Conservation (phyloP, 2,113 vertebrate genomes). For the Nerophis ophidion region DNA sequence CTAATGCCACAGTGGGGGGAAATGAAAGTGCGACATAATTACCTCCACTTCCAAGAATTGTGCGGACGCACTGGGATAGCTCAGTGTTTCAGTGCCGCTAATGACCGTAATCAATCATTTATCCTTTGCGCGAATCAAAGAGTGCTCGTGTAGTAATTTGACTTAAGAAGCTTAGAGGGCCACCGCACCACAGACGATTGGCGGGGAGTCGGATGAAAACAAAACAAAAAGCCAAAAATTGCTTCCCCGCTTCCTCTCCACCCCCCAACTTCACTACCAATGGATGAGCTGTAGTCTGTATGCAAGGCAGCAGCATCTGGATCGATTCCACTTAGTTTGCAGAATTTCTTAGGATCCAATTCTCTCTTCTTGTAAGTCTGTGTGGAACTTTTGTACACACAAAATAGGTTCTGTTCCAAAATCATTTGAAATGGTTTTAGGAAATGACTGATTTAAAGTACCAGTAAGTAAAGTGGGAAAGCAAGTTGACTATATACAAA, state of each 20-base stretch:
- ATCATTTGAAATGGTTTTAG: neutral
- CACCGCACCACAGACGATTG: slow-evolving; percentile 30
- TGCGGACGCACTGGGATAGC: slow-evolving; percentile 18
- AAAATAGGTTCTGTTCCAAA: neutral
- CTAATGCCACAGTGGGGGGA: slow-evolving; percentile 16
- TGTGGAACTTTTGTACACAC: neutral
- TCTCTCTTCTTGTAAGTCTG: slow-evolving; percentile 16
- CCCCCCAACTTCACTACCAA: slow-evolving; percentile 19
- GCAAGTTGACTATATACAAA: too few relatives aligned
- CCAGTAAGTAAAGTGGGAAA: too few relatives aligned
- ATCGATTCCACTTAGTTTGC: slow-evolving; percentile 46
- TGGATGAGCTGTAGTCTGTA: slow-evolving; percentile 18
- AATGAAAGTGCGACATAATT: slow-evolving; percentile 56
- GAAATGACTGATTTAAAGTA: neutral
- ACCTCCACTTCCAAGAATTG: slow-evolving; percentile 43
- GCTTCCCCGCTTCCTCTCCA: slow-evolving; percentile 10
- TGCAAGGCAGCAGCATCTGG: slow-evolving; percentile 22
- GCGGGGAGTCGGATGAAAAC: slow-evolving; percentile 23
- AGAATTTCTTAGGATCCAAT: slow-evolving; percentile 45
- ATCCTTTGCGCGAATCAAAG: slow-evolving; percentile 50
- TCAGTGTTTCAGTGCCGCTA: slow-evolving; percentile 35
- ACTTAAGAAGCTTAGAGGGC: slow-evolving; percentile 26
- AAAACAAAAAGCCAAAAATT: slow-evolving; percentile 6
- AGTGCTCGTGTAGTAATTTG: slow-evolving; percentile 32
- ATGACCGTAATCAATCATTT: slow-evolving; percentile 56